Evolutionary conservation across 2,113 vertebrate genomes (phyloP).

Genomic region (Rhegmatorhina hoffmannsi): DNA sequence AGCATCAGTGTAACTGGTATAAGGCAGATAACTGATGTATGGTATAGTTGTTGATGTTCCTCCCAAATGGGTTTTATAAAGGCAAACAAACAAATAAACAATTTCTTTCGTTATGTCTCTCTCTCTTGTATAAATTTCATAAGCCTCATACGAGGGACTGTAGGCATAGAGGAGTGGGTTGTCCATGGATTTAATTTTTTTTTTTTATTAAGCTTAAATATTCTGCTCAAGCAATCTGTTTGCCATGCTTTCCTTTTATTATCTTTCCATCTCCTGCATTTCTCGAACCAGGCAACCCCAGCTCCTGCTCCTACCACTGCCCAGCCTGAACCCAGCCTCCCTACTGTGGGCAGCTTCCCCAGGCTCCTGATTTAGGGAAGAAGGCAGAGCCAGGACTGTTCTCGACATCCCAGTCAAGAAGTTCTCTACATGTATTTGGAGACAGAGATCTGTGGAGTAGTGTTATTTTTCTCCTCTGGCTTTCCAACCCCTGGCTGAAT

Average conservation of each 20-base stretch:
- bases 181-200: background rate
- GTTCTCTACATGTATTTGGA: background rate
- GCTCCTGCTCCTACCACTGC: background rate
- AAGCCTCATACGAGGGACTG: slow-evolving; percentile 28
- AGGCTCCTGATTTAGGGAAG: background rate
- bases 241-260: background rate
- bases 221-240: slow-evolving; percentile 15
- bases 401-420: rapidly evolving
- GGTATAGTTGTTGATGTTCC: slow-evolving; percentile 68
- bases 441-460: background rate
- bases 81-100: slow-evolving; percentile 83
- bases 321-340: background rate
- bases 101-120: slow-evolving; percentile 75
- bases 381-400: background rate
- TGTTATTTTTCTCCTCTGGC: background rate
- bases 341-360: background rate
- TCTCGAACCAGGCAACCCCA: background rate
- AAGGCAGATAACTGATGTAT: slow-evolving; percentile 79
- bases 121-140: slow-evolving; percentile 75
- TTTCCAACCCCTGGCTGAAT: background rate
- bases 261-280: background rate
- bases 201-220: slow-evolving; percentile 25
- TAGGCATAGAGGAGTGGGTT: background rate
- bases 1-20: slow-evolving; percentile 74
- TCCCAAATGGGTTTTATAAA: slow-evolving; percentile 83